Percentiles rank a stretch among this genome's conserved stretches.
Evolutionary conservation across 2,113 vertebrate species (phyloP).

Genomic region (Trematocara nigrifrons): DNA sequence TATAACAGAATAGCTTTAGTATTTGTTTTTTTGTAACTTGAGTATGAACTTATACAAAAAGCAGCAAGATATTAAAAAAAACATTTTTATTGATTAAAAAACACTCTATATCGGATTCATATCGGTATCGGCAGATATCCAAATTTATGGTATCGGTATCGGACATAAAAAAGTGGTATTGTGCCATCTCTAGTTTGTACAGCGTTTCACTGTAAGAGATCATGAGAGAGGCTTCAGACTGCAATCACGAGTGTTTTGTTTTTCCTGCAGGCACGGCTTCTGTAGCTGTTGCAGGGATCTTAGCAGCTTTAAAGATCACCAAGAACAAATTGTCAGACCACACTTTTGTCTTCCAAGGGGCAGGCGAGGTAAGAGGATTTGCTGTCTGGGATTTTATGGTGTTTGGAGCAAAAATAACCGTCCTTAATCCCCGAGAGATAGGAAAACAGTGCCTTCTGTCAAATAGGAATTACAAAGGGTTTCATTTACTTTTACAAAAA

Average conservation of each 20-base stretch:
- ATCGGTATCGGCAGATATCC: no score
- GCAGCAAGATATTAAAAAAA: no score
- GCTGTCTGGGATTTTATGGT: background rate
- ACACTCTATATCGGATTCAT: no score
- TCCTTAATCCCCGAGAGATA: background rate
- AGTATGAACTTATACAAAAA: no score
- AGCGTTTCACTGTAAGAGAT: background rate
- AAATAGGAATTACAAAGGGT: background rate
- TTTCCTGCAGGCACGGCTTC: constrained; percentile 86
- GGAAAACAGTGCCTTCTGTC: background rate
- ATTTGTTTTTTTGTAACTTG: no score
- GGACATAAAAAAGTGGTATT: no score
- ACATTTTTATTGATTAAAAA: no score
- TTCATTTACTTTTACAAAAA: background rate
- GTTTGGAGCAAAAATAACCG: background rate
- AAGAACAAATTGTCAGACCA: constrained; percentile 89
- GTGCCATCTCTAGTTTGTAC: background rate
- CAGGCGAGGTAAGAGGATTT: constrained; percentile 84
- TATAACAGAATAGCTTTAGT: no score
- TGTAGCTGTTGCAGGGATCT: constrained; percentile 88
- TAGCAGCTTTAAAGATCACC: constrained; percentile 89
- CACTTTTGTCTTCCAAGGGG: constrained; percentile 95
- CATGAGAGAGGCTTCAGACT: background rate
- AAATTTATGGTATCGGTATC: no score
- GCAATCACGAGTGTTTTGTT: background rate